Conservation (phyloP, 2,888 invertebrate genomes). For the Apamea epomidion region DNA sequence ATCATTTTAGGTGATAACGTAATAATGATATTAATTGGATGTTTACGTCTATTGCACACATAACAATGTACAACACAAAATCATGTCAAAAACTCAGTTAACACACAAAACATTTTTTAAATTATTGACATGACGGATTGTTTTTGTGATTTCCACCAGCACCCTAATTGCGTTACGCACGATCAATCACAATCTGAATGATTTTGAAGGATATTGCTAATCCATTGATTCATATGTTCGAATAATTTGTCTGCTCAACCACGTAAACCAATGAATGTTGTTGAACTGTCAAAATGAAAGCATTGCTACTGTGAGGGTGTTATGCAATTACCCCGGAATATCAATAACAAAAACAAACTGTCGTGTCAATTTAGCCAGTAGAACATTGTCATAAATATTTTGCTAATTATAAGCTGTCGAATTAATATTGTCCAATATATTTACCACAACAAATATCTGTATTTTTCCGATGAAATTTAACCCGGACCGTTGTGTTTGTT, state of each 20-base stretch:
- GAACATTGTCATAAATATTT: background rate
- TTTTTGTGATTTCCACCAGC: slow-evolving; percentile 8
- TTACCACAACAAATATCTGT: slow-evolving; percentile 17
- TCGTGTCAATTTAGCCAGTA: background rate
- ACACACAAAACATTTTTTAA: background rate
- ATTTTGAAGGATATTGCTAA: no score
- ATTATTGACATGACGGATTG: slow-evolving; percentile 9
- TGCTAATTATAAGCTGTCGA: background rate
- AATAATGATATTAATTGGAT: background rate
- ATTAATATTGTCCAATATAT: slow-evolving; percentile 13
- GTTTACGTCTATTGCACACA: background rate
- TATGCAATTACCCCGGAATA: background rate
- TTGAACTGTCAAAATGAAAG: background rate
- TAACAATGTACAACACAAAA: background rate
- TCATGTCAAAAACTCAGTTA: background rate
- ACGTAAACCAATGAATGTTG: background rate
- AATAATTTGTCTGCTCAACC: no score
- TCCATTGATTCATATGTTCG: no score
- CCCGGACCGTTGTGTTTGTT: slow-evolving; percentile 41
- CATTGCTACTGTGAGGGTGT: background rate
- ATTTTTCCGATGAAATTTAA: slow-evolving; percentile 50
- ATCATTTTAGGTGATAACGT: background rate
- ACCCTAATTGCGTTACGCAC: no score
- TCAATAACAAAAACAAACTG: background rate
- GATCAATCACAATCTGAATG: no score